A percentile compares a stretch with the other conserved stretches of the same genome.
phyloP scores from a whole-genome alignment of 1,140 invertebrate genomes.

The Aporrectodea caliginosa region DNA sequence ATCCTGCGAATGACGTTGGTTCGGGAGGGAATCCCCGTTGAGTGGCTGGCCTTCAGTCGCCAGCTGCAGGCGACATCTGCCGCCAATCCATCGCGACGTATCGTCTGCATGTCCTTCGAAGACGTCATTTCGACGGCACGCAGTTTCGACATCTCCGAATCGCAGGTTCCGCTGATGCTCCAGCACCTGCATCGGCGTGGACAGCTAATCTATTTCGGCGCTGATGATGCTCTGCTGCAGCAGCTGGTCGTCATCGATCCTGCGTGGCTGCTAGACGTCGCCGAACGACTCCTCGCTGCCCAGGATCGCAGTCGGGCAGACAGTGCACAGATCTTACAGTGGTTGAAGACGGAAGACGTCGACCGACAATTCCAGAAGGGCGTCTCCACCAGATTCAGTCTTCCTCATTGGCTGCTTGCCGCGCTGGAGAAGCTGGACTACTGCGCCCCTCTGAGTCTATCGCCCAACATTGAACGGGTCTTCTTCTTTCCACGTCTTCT shows the following conservation, averaged over 20 bases:
- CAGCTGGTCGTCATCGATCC: constrained; percentile 30
- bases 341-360: not conserved
- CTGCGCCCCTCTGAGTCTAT: not conserved
- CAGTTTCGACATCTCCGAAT: constrained; percentile 30
- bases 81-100: constrained; percentile 24
- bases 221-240: not conserved
- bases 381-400: not conserved
- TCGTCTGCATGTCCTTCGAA: constrained; percentile 29
- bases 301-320: not conserved
- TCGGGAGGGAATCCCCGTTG: constrained; percentile 15
- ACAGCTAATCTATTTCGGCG: constrained; percentile 12
- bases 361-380: not conserved
- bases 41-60: constrained; percentile 28
- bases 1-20: constrained; percentile 20
- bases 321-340: not conserved
- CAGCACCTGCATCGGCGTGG: constrained; percentile 28
- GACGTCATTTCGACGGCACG: constrained; percentile 28
- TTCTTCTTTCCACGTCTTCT: constrained; percentile 25
- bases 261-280: constrained; percentile 25
- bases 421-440: not conserved
- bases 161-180: constrained; percentile 27
- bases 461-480: not conserved
- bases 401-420: not conserved
- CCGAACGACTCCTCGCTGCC: not conserved
- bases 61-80: constrained; percentile 29